Evolutionary conservation across 1,140 invertebrate species (phyloP), one percentile per base, ranked within the genome.

Genomic region (Bombus sylvicola): DNA sequence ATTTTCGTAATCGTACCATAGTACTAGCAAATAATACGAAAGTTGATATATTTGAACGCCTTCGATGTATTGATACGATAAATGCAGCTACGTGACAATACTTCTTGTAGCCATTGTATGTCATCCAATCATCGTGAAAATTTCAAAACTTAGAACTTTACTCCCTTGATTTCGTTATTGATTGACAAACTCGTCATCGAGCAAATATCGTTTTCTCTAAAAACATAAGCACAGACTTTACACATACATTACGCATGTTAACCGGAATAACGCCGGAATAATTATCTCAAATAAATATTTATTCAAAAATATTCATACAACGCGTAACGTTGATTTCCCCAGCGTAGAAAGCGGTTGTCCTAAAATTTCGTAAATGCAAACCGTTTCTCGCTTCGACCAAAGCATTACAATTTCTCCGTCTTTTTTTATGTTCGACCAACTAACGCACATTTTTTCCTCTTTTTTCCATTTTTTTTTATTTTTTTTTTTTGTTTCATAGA

Each of bases 201-300:
- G n/a, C 1, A 34, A 68, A 22, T 25, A 37, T 18, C 31, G 18
- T 22, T 10, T 9, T 3, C 8, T 18, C 66, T 68, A 34, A 37
- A 68, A 15, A 22, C 18, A 22, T 18, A 68, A 22, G 15, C 8
- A 22, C 31, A 34, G 8, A 68, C 10, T 22, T 25, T 9, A 6
- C 18, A 3, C 31, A 15, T 10, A 15, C 13, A 66, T 34, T 34
- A 68, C 31, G 31, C 0, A 22, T 37, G 31, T 68, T 68, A 68
- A 68, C 22, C 13, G 31, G 2, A 34, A 34, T 68, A 68, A 31
- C 68, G 37, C 2, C 34, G 15, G 10, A 39, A 39, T 69, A 69
- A 69, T 69, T 69, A 69, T 39, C 25, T 6, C 25, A 28, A 72
- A 71, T n/a, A 71, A 71, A 41, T 72, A 41, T 72, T 72, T 72